Conservation (phyloP, 92 coral and sea anemone species). For the Epizoanthus stellaris region DNA sequence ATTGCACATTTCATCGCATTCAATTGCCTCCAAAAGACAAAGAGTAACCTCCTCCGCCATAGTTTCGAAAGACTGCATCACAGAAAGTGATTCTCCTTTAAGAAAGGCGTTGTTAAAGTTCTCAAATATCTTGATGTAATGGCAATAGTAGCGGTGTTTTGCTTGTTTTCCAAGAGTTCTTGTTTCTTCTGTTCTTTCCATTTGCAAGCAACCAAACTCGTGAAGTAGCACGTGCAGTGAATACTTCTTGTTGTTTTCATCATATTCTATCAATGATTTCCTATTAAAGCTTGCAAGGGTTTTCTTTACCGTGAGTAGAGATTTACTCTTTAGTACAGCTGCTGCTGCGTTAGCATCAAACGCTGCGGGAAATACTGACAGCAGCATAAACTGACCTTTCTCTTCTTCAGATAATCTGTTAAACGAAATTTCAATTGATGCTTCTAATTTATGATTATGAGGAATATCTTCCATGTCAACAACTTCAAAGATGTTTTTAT, state of each 20-base stretch:
- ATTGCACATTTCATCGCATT: background rate
- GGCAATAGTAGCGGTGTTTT: background rate
- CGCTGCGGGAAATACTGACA: background rate
- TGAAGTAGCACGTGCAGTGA: background rate
- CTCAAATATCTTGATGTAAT: background rate
- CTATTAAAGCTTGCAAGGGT: background rate
- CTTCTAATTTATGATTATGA: background rate
- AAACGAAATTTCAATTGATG: background rate
- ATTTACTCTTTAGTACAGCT: background rate
- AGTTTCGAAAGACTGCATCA: background rate
- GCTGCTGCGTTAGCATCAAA: slow-evolving; percentile 3
- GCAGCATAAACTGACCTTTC: background rate
- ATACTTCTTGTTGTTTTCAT: background rate
- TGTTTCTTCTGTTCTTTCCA: slow-evolving; percentile 4
- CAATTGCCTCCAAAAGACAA: slow-evolving; percentile 1
- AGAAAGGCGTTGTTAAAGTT: background rate
- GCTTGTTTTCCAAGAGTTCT: background rate
- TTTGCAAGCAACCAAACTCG: slow-evolving; percentile 3
- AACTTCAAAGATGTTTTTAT: slow-evolving; percentile 1
- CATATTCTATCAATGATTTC: background rate
- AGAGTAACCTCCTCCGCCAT: background rate
- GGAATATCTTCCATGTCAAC: background rate
- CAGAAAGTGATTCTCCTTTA: background rate
- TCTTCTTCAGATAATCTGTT: slow-evolving; percentile 6
- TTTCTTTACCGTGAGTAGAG: background rate